Base-by-base conservation (phyloP, 2,113 vertebrate genomes). In the Pachyramphus minor region DNA sequence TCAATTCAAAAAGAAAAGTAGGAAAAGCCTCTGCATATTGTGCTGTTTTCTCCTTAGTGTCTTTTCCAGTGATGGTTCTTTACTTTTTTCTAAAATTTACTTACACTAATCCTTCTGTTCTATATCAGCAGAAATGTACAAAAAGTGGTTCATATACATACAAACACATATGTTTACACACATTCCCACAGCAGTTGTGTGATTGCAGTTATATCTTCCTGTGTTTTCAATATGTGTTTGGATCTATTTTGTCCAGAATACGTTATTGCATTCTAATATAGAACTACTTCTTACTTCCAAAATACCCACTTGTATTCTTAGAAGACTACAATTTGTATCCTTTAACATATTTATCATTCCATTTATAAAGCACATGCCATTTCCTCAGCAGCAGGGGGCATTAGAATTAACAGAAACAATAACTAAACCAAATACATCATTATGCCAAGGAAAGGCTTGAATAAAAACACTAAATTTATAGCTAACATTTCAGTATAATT, bases 341-440 rank as follows among this genome's bases (percentile, higher is more conserved):
- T 87, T 91, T 84, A 88, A 78, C 37, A 50, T 66, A 89, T 86
- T 91, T 88, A 47, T 49, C 86, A 71, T 86, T 74, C 78, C 39
- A 92, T 86, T 86, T 88, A 77, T 81, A 92, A 82, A 96, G 68
- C 76, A 96, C 56, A 77, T 85, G 64, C 64, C 63, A 88, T 95
- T 92, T 90, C 72, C 72, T 90, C 64, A 93, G 73, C 92, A 95
- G 85, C 95, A 96, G 87, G 88, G 90, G 90, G 83, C 88, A 96
- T 94, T 92, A 92, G 83, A 94, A 96, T 96, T 93, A 96, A 90
- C 83, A 92, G 80, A 96, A 97, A 78, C 92, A 95, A 87, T 79
- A 90, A 80, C 89, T 84, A 94, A 90, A 83, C 79, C 64, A 94
- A 88, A 88, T 78, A 74, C 63, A 76, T 85, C 63, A 78, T 84